These are phyloP conservation scores for Acrocephalus scirpaceus DNA, from an alignment of 2,797 vertebrate genomes.

Conservation along the genomic window DNA sequence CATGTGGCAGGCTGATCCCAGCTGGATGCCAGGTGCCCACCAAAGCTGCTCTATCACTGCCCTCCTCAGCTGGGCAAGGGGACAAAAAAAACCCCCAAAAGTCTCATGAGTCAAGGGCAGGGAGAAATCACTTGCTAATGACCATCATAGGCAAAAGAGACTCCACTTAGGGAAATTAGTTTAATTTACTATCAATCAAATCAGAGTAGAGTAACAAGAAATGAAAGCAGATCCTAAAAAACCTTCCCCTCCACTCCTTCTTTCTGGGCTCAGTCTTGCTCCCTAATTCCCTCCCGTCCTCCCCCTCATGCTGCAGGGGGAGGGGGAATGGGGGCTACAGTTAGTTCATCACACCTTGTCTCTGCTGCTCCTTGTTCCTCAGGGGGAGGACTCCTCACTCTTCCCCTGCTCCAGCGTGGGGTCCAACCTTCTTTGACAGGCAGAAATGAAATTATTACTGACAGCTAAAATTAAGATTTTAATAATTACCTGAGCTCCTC, in stretches of 20 bases:
- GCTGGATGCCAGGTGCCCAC: not conserved
- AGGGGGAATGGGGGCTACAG: not conserved
- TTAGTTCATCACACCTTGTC: not conserved
- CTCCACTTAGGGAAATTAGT: not conserved
- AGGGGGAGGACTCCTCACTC: not conserved
- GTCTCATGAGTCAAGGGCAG: not conserved
- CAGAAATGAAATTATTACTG: constrained; percentile 34
- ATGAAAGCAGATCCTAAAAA: not conserved
- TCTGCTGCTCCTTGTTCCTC: not conserved
- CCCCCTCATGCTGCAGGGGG: not conserved
- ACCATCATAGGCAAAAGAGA: not conserved
- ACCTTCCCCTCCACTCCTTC: not conserved
- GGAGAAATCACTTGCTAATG: not conserved
- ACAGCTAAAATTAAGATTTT: constrained; percentile 46
- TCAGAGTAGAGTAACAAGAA: not conserved
- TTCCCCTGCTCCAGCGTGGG: not conserved
- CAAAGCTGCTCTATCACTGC: not conserved
- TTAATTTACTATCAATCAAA: not conserved
- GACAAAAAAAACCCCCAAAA: not conserved
- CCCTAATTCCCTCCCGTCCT: not conserved
- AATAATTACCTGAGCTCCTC: constrained; percentile 17
- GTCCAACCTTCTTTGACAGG: not conserved
- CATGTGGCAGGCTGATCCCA: not conserved
- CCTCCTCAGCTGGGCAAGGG: not conserved
- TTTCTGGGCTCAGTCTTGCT: not conserved